phyloP scores from a whole-genome alignment of 2,888 invertebrate genomes.

The Ditula angustiorana region DNA sequence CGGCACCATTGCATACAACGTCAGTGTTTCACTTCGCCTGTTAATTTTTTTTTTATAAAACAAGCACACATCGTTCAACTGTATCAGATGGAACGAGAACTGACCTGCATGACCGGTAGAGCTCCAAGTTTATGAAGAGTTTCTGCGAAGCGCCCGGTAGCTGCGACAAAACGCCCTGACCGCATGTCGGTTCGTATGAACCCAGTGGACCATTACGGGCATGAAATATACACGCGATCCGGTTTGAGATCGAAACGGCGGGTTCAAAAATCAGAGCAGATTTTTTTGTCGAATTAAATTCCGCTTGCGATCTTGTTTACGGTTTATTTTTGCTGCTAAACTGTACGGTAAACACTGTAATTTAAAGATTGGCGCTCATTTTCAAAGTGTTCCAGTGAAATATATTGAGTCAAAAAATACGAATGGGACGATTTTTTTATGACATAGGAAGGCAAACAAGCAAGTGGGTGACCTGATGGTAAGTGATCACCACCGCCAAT shows the following conservation, averaged over 20 bases:
- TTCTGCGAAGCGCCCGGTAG: constrained; percentile 37
- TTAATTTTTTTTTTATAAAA: constrained; percentile 20
- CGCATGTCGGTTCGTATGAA: constrained; percentile 32
- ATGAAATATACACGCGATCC: constrained; percentile 35
- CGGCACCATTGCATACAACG: neutral
- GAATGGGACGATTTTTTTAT: no score
- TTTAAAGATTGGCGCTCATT: neutral
- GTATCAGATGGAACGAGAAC: constrained; percentile 32
- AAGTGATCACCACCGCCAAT: no score
- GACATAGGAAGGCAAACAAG: no score
- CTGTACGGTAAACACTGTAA: neutral
- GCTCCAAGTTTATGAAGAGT: constrained; percentile 20
- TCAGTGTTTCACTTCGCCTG: neutral
- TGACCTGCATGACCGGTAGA: constrained; percentile 37
- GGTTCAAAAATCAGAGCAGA: constrained; percentile 39
- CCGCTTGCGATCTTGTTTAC: constrained; percentile 20
- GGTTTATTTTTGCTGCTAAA: constrained; percentile 25
- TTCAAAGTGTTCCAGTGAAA: neutral
- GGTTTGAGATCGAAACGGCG: constrained; percentile 24
- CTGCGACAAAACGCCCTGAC: constrained; percentile 1
- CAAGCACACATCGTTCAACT: constrained; percentile 31
- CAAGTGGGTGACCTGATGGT: no score
- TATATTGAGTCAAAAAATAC: neutral
- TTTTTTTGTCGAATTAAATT: constrained; percentile 27
- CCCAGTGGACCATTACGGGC: constrained; percentile 28